phyloP scores from a whole-genome alignment of 2,888 invertebrate species.

The Heliconius charithonia region DNA sequence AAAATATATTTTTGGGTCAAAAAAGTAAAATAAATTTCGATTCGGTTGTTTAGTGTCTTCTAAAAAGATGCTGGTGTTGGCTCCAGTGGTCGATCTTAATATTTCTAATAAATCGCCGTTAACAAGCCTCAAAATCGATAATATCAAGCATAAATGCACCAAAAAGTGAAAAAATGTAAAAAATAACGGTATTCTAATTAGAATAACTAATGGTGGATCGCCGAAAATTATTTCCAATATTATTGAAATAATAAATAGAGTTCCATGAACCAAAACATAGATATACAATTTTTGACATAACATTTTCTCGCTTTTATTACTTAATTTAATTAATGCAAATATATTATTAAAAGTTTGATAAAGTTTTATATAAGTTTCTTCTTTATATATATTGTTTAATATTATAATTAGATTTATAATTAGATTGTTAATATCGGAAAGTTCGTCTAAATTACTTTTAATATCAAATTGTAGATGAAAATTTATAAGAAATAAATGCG shows the following conservation, averaged over 20 bases:
- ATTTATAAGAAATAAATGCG: conserved; percentile 46
- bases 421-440: conserved; percentile 55
- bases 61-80: conserved; percentile 36
- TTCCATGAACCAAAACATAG: conserved; percentile 51
- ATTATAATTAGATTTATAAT: conserved; percentile 52
- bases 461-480: conserved; percentile 47
- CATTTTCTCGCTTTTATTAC: conserved; percentile 49
- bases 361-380: conserved; percentile 49
- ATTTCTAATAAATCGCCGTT: conserved; percentile 52
- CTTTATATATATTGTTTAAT: conserved; percentile 48
- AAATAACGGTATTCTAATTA: conserved; percentile 60
- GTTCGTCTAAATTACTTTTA: conserved; percentile 52
- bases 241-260: conserved; percentile 50
- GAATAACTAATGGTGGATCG: conserved; percentile 52
- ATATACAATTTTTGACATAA: conserved; percentile 58
- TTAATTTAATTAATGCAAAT: conserved; percentile 50
- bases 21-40: conserved; percentile 47
- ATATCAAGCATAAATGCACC: conserved; percentile 57
- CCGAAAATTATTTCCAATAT: conserved; percentile 53
- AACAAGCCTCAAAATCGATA: conserved; percentile 56
- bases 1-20: conserved; percentile 52
- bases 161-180: conserved; percentile 58
- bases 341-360: conserved; percentile 52
- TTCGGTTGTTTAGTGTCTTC: conserved; percentile 30
- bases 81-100: conserved; percentile 43